phyloP scores from a whole-genome alignment of 2,797 vertebrate genomes.

The Anas bernieri region DNA sequence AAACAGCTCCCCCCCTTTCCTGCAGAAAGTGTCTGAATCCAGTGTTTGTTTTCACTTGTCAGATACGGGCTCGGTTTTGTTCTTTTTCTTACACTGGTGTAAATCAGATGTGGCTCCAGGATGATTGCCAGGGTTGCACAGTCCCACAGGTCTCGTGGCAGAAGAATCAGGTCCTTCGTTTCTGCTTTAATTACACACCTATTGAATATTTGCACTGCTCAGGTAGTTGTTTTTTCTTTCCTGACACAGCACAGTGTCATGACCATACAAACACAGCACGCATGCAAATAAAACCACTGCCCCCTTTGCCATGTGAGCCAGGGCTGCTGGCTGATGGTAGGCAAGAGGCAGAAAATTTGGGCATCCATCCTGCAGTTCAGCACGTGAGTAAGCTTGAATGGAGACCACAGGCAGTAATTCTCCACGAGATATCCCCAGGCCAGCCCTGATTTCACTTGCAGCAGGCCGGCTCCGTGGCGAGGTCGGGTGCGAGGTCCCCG shows the following conservation, averaged over 20 bases:
- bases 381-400: not conserved
- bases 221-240: accelerated
- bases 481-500: not conserved
- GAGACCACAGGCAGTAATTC: not conserved
- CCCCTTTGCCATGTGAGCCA: accelerated
- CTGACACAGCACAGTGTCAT: accelerated
- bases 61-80: not conserved
- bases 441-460: not conserved
- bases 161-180: not conserved
- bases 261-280: accelerated
- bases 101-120: not conserved
- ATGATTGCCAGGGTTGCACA: not conserved
- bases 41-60: conserved; percentile 65
- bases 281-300: not conserved
- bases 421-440: not conserved
- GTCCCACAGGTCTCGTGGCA: not conserved
- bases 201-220: not conserved
- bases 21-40: conserved; percentile 43
- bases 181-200: not conserved
- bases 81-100: not conserved
- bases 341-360: accelerated
- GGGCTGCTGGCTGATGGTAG: not conserved
- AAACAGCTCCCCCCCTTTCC: not conserved
- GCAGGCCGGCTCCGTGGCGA: not conserved
- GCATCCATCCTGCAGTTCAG: accelerated